These are phyloP conservation scores for Sphaeramia orbicularis DNA, from an alignment of 2,797 vertebrate species.

Conservation along the genomic window DNA sequence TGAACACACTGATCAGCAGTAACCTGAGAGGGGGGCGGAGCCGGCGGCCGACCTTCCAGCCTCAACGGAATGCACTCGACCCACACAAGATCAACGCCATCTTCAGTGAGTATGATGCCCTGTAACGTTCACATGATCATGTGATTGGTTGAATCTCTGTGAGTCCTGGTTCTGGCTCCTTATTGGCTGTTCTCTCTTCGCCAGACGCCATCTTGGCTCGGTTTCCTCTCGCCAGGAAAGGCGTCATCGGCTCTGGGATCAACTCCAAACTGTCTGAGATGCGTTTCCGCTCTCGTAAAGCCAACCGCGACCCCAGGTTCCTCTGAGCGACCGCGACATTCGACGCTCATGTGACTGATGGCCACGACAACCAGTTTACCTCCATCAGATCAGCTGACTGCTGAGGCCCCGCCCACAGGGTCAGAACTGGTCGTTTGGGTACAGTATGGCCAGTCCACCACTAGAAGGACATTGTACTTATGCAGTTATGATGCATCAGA, in stretches of 20 bases:
- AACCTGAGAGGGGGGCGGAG: constrained; percentile 75
- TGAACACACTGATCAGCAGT: constrained; percentile 77
- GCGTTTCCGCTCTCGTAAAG: constrained; percentile 73
- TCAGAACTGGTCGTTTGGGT: too few relatives aligned
- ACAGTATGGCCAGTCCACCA: too few relatives aligned
- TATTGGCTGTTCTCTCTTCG: constrained; percentile 4
- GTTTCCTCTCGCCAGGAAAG: constrained; percentile 77
- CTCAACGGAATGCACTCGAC: constrained; percentile 68
- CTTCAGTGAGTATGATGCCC: constrained; percentile 60
- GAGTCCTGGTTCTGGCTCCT: too few relatives aligned
- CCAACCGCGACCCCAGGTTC: constrained; percentile 53
- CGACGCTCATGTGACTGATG: too few relatives aligned
- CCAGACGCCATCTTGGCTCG: constrained; percentile 80
- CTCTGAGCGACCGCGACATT: constrained; percentile 23
- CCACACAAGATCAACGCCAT: constrained; percentile 74
- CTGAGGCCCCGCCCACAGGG: too few relatives aligned
- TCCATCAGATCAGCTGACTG: too few relatives aligned
- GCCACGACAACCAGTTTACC: too few relatives aligned
- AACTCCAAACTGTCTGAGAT: constrained; percentile 84
- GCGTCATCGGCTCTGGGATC: constrained; percentile 80
- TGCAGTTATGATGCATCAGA: too few relatives aligned
- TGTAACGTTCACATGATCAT: neutral
- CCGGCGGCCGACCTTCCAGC: constrained; percentile 65
- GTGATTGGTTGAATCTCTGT: too few relatives aligned
- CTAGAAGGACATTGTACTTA: too few relatives aligned